Evolutionary conservation across 2,113 vertebrate species (phyloP), one percentile per base, ranked within the genome.

Genomic region (Hemibagrus wyckioides): DNA sequence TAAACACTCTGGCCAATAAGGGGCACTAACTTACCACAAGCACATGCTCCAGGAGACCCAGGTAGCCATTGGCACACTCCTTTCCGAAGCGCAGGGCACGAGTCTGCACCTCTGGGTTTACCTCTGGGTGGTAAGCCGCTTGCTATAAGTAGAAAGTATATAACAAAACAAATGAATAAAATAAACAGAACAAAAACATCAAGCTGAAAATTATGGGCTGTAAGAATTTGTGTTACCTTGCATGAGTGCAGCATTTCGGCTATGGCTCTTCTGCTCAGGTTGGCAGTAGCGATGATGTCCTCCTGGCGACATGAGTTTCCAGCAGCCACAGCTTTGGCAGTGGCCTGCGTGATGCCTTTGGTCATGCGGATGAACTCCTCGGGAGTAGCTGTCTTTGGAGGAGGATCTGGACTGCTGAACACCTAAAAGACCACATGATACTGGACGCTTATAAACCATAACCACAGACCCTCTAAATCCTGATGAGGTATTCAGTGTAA

Each of bases 361-460:
- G 98, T 99, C 97, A 96, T 99, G 84, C 98, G 97, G 88, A 99
- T 99, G 87, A 99, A 99, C 91, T 99, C 98, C 88, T 99, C 98
- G 0, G 98, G 98, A 1, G 97, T 97, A 15, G 98, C 97, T 0
- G 97, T 98, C 92, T 97, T 97, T 57, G 96, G 93, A 0, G 98
- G 98, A 19, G 97, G 97, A 59, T 99, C 96, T 0, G 94, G 93
- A 61, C 96, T 97, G 90, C 95, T 96, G 94, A 99, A 99, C 33
- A 98, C 97, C 98, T 99, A 90, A 75, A n/a, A 10, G 0, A 0
- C 85, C 48, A 85, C 33, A 61, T 15, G 39, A 75, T 6, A 63
- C 14, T 13, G 13, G 33, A 52, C 39, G 30, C 57, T 39, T 1
- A 14, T 13, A 57, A 57, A 80, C 9, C 19, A 25, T 25, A 80